A percentile compares a stretch with the other conserved stretches of the same genome.
These are phyloP conservation scores for Lepidochrysops patricia DNA, from an alignment of 2,888 invertebrate species.

Conservation along the genomic window DNA sequence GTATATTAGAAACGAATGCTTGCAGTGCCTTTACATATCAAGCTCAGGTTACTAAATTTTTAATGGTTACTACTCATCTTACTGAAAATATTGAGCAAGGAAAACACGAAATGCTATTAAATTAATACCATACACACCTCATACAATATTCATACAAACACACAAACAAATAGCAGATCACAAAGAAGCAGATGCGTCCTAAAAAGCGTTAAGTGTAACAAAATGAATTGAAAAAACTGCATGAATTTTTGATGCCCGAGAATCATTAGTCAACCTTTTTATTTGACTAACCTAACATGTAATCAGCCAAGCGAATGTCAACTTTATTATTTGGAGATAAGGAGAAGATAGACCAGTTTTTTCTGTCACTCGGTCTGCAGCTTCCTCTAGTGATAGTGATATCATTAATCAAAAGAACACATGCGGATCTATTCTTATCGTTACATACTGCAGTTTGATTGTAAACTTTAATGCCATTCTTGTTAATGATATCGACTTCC, in stretches of 20 bases:
- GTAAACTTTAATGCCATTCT: constrained; percentile 49
- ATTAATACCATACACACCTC: background rate
- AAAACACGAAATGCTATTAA: background rate
- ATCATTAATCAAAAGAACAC: constrained; percentile 67
- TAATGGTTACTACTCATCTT: no score
- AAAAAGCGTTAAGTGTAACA: constrained; percentile 70
- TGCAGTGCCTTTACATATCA: no score
- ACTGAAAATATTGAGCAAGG: background rate
- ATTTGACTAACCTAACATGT: constrained; percentile 24
- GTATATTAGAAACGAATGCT: no score
- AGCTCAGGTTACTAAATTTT: no score
- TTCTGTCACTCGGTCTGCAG: constrained; percentile 47
- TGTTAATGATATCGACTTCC: constrained; percentile 39
- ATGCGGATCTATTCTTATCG: constrained; percentile 58
- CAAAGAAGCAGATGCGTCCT: constrained; percentile 60
- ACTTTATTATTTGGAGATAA: constrained; percentile 31
- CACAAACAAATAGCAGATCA: constrained; percentile 28
- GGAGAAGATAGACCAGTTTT: constrained; percentile 27
- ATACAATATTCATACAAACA: constrained; percentile 11
- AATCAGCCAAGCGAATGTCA: constrained; percentile 22
- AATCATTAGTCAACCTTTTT: constrained; percentile 73
- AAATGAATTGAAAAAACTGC: constrained; percentile 59
- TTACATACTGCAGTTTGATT: constrained; percentile 57
- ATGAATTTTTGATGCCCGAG: constrained; percentile 72
- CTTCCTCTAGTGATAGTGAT: constrained; percentile 52